A percentile compares a stretch with the other conserved stretches of the same genome.
These are phyloP conservation scores for Presbytis comata DNA, from an alignment of 2,797 vertebrate species.

Conservation along the genomic window DNA sequence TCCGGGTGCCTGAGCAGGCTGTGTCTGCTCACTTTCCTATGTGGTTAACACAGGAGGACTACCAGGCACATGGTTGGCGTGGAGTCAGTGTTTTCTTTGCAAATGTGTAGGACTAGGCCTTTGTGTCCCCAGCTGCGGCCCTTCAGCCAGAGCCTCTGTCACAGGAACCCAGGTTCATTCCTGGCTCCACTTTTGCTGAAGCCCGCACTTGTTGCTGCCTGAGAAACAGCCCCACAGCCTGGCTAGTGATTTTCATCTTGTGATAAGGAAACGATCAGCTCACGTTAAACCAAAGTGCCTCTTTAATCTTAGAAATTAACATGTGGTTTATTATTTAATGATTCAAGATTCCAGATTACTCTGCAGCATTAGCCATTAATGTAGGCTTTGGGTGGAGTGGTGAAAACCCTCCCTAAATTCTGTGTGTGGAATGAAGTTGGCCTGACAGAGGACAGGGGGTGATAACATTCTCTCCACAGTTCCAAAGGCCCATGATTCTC, in stretches of 20 bases:
- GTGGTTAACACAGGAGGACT: rapidly evolving
- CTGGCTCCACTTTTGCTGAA: not conserved
- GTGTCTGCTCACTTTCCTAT: not conserved
- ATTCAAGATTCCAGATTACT: not conserved
- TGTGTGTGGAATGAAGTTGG: not conserved
- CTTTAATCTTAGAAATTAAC: slow-evolving; percentile 44
- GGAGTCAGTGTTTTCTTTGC: not conserved
- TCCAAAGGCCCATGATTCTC: rapidly evolving
- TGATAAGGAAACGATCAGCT: not conserved
- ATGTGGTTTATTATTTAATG: not conserved
- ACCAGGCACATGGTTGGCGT: rapidly evolving
- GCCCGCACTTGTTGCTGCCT: not conserved
- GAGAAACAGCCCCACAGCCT: not conserved
- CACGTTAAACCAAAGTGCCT: not conserved
- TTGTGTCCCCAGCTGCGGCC: not conserved
- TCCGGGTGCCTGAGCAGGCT: not conserved
- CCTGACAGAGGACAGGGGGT: not conserved
- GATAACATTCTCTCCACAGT: not conserved
- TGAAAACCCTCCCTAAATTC: not conserved
- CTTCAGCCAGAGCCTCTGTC: not conserved
- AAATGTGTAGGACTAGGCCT: not conserved
- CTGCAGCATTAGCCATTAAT: not conserved
- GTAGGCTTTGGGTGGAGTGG: not conserved
- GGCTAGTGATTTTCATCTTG: slow-evolving; percentile 8
- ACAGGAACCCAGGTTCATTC: not conserved